Evolutionary conservation across 2,113 vertebrate species (phyloP), one percentile per base, ranked within the genome.

Genomic region (Accipiter virgatus): DNA sequence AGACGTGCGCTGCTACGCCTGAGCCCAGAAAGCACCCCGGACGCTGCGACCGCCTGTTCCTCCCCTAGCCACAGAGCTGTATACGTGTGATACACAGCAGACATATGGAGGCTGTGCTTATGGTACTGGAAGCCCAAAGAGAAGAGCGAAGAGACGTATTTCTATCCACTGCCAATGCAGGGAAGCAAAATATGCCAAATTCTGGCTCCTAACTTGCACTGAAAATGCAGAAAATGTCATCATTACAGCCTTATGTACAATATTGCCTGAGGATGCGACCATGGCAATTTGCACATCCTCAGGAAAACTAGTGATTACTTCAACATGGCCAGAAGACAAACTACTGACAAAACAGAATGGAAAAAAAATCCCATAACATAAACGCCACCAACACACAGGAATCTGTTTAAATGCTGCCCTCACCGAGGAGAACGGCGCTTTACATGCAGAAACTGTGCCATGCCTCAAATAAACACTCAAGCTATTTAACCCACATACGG

Each of bases 301-400:
- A 13, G 84, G 87, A 93, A 94, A 93, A 86, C 59, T 4, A 70
- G 55, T 81, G 78, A 93, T 95, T 95, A 91, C 67, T 70, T 68
- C 66, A 72, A 72, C 26, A 25, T 15, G 53, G 81, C 71, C 55
- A 77, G 58, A 82, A 95, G 95, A 91, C 70, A 95, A 86, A 92
- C 66, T 90, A 71, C 53, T 91, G 38, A 74, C 48, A 78, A 88
- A 94, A 86, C 0, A 48, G 56, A 89, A 95, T 26, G 48, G 13
- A 91, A 43, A 73, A 75, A 78, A 70, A 4, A 4, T 17, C 7
- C 4, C 13, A 0, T 81, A 85, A 81, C 20, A 71, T 40, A 90
- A 94, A 91, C 45, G 55, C 34, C 77, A 79, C 36, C 47, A 77
- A 58, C 48, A 65, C 13, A 17, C 1, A 61, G 11, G 67, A 90